phyloP scores from a whole-genome alignment of 2,888 invertebrate genomes.

The Drosophila neutralis region DNA sequence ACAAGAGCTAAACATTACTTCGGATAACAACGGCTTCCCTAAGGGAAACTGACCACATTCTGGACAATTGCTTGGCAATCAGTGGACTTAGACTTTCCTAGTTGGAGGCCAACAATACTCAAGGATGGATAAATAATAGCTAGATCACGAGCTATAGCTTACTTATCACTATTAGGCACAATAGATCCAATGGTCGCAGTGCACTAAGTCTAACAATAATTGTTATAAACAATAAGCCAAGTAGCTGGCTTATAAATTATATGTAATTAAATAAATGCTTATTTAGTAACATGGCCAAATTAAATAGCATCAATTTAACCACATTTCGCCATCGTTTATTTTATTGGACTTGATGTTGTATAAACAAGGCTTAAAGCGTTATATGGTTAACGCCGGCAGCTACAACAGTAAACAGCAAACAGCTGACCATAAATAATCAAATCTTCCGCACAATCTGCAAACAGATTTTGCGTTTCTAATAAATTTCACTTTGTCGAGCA shows the following conservation, averaged over 20 bases:
- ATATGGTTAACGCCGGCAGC: slow-evolving; percentile 16
- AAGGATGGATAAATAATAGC: not conserved
- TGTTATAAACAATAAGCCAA: not conserved
- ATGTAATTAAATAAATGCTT: not conserved
- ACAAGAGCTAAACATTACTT: no score
- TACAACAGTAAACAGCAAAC: slow-evolving; percentile 40
- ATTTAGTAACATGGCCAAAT: not conserved
- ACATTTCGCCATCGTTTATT: not conserved
- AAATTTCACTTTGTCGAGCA: slow-evolving; percentile 75
- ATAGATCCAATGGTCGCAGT: not conserved
- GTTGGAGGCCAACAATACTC: not conserved
- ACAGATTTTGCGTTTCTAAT: slow-evolving; percentile 80
- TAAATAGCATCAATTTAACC: not conserved
- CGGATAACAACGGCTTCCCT: not conserved
- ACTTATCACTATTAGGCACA: not conserved
- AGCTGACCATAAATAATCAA: slow-evolving; percentile 76
- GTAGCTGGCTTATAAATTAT: not conserved
- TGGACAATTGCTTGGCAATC: not conserved
- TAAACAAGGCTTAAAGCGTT: slow-evolving; percentile 12
- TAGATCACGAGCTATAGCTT: not conserved
- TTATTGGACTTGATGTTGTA: not conserved
- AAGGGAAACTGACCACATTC: not conserved
- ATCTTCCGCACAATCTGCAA: slow-evolving; percentile 76
- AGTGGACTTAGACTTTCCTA: not conserved
- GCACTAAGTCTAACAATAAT: not conserved